Base-by-base conservation (phyloP, 2,113 vertebrate species). In the Phrynosoma platyrhinos region DNA sequence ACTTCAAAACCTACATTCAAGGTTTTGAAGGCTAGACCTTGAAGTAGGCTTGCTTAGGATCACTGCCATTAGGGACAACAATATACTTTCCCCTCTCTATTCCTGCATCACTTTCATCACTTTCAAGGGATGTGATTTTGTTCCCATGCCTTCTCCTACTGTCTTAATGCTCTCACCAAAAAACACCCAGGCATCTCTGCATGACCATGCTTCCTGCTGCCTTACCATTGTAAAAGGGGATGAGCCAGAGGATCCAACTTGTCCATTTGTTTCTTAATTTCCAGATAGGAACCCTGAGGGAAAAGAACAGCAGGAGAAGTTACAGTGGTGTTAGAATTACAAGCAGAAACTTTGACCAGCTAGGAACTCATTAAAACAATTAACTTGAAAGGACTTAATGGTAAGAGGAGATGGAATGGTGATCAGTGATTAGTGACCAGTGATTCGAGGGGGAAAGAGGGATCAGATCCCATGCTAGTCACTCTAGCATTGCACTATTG, bases 261-360 rank as follows among this genome's bases (percentile, higher is more conserved):
- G 96, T 99, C 99, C 99, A 99, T 99, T 96, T 99, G 99, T 92
- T 99, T 99, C 97, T 99, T 99, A 92, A 99, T 99, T 96, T 99
- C 99, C 95, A 99, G 95, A 95, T 99, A 99, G 1, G 99, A 99
- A 30, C 99, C 99, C 99, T 99, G 91, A 25, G 77, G 92, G 93
- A 68, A 91, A n/a, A 78, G 82, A 16, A 40, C 27, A 76, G 55
- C 6, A 14, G 6, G 6, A 90, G 81, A 74, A 84, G 0, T 0
- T 18, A 14, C 9, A 76, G 10, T 13, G 18, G 27, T 53, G 58
- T 62, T 9, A 36, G n/a, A 1, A 9, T 83, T 18, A 13, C 25
- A 30, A 87, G 16, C 32, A 66, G 36, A 23, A 68, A 82, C 40
- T 6, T 27, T 74, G 55, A 58, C 71, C 32, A 47, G 47, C 47